Evolutionary conservation across 2,888 invertebrate species (phyloP).

Genomic region (Drosophila testacea): DNA sequence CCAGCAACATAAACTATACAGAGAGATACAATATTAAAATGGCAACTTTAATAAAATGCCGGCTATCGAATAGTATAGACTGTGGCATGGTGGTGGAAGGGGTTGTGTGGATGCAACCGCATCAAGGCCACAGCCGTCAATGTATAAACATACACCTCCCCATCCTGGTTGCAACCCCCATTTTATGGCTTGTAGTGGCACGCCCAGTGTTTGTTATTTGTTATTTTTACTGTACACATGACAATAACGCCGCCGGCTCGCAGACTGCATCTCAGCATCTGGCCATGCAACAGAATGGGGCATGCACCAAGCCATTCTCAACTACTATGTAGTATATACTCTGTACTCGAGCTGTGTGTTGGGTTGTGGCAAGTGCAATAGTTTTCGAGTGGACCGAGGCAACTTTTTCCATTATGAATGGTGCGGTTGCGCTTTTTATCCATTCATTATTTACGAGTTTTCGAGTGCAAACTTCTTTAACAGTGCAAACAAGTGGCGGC

Average conservation of each 20-base stretch:
- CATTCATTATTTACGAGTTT: slow-evolving; percentile 80
- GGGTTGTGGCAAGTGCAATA: slow-evolving; percentile 71
- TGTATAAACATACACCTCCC: slow-evolving; percentile 23
- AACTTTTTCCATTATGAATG: slow-evolving; percentile 81
- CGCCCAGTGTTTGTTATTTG: slow-evolving; percentile 60
- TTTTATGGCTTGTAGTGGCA: slow-evolving; percentile 51
- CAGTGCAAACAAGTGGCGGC: slow-evolving; percentile 77
- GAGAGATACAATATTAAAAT: slow-evolving; percentile 65
- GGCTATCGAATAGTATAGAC: slow-evolving; percentile 26
- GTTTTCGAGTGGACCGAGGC: slow-evolving; percentile 71
- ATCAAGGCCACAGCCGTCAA: slow-evolving; percentile 62
- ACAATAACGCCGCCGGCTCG: slow-evolving; percentile 71
- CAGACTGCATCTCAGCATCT: slow-evolving; percentile 11
- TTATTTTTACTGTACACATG: slow-evolving; percentile 79
- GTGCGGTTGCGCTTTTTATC: slow-evolving; percentile 78
- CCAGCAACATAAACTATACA: slow-evolving; percentile 65
- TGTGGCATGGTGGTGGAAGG: neutral
- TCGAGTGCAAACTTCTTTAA: slow-evolving; percentile 77
- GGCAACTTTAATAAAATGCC: slow-evolving; percentile 71
- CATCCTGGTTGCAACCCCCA: neutral
- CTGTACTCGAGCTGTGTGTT: neutral
- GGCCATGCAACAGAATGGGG: neutral
- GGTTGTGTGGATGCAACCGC: slow-evolving; percentile 32
- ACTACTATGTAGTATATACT: neutral
- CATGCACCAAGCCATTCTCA: neutral